phyloP scores from a whole-genome alignment of 1,140 invertebrate species.

The Charaxes varanes region DNA sequence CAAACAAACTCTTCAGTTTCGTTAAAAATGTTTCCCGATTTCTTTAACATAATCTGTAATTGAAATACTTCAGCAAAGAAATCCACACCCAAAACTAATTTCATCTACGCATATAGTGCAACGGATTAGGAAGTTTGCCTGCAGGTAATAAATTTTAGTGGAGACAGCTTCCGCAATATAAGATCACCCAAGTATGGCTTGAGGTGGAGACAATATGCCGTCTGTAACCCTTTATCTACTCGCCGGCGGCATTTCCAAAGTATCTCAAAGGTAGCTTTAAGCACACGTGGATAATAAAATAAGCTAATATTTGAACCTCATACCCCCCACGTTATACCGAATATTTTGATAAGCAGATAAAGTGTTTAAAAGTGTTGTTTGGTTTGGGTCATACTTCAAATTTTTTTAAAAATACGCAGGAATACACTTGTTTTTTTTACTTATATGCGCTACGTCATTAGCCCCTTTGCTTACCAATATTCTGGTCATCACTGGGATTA shows the following conservation, averaged over 20 bases:
- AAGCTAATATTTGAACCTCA: constrained; percentile 57
- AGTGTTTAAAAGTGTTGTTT: neutral
- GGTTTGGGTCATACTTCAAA: too few species aligned
- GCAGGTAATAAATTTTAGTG: neutral
- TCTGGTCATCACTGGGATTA: too few species aligned
- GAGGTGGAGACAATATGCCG: constrained; percentile 13
- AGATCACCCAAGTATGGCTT: constrained; percentile 1
- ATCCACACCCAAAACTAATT: too few species aligned
- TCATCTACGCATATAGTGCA: too few species aligned
- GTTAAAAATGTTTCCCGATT: too few species aligned
- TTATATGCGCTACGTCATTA: too few species aligned
- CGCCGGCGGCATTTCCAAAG: constrained; percentile 34
- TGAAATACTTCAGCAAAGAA: neutral
- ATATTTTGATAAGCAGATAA: neutral
- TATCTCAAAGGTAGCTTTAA: constrained; percentile 41
- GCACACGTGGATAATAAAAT: constrained; percentile 54
- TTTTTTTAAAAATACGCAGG: too few species aligned
- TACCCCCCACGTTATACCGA: constrained; percentile 32
- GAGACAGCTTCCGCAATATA: neutral
- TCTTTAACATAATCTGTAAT: neutral
- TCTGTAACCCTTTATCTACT: constrained; percentile 35
- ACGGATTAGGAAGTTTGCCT: neutral
- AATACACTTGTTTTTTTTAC: too few species aligned
- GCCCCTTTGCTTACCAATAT: too few species aligned
- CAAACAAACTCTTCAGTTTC: too few species aligned